Percentiles rank a stretch among this genome's conserved stretches.
These are phyloP conservation scores for Todiramphus chloris DNA, from an alignment of 2,113 vertebrate genomes.

Conservation along the genomic window DNA sequence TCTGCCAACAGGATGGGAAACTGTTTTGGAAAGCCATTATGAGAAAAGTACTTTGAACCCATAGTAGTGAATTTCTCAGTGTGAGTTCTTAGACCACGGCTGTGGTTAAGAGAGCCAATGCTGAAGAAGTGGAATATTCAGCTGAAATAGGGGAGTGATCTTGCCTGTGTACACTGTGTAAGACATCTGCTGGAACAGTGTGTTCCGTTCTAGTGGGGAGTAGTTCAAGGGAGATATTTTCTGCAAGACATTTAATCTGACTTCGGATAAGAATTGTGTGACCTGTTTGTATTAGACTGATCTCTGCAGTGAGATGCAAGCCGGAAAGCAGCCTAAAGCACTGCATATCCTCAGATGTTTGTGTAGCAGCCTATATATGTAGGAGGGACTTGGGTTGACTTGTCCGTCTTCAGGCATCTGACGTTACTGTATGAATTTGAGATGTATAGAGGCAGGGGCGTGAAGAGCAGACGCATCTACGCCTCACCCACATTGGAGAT, in stretches of 20 bases:
- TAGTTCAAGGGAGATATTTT: slow-evolving; percentile 25
- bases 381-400: not conserved
- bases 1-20: not conserved
- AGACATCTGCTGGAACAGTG: not conserved
- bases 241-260: slow-evolving; percentile 15
- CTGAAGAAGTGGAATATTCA: not conserved
- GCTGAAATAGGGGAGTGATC: not conserved
- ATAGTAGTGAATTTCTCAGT: not conserved
- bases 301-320: not conserved
- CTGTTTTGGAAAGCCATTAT: slow-evolving; percentile 8
- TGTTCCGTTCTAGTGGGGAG: not conserved
- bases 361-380: not conserved
- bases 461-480: not conserved
- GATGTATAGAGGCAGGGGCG: not conserved
- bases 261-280: slow-evolving; percentile 33
- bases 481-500: not conserved
- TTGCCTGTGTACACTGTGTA: not conserved
- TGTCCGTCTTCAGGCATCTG: not conserved
- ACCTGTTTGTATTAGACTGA: not conserved
- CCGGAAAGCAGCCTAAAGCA: not conserved
- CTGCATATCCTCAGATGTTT: not conserved
- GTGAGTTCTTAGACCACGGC: not conserved
- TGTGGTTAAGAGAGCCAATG: not conserved
- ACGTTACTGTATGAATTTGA: not conserved
- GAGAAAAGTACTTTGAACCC: not conserved